A percentile compares a stretch with the other conserved stretches of the same genome.
Conservation (phyloP, 2,797 vertebrate species). For the Nasua narica region DNA sequence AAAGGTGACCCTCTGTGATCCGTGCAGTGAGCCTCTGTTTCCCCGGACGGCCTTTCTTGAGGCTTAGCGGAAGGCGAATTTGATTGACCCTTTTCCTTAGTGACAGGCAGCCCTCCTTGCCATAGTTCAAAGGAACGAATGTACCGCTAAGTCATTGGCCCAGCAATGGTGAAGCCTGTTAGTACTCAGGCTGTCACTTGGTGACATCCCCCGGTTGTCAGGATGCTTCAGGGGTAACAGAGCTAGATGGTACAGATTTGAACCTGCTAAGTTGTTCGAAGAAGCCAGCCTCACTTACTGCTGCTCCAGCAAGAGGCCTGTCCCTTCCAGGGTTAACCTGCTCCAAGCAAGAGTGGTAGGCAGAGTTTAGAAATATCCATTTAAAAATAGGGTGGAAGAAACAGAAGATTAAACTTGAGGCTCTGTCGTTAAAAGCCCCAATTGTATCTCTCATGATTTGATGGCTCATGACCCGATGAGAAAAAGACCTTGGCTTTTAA, state of each 20-base stretch:
- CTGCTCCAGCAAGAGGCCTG: neutral
- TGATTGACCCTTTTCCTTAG: neutral
- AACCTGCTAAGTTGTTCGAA: neutral
- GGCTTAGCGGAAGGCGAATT: neutral
- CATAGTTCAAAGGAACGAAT: neutral
- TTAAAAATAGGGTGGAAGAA: slow-evolving; percentile 16
- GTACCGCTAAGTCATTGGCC: neutral
- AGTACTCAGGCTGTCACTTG: neutral
- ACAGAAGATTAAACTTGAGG: neutral
- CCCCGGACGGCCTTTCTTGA: neutral
- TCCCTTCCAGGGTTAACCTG: neutral
- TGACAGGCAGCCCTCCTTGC: neutral
- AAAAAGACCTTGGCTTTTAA: neutral
- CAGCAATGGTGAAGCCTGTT: neutral
- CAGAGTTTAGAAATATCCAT: neutral
- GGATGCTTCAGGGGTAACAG: neutral
- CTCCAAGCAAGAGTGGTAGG: neutral
- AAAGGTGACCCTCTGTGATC: neutral
- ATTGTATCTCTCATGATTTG: neutral
- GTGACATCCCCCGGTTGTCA: neutral
- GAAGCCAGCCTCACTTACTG: neutral
- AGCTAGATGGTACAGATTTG: neutral
- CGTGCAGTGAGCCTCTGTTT: neutral
- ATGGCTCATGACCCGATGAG: neutral
- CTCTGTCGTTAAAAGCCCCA: neutral